A percentile compares a stretch with the other conserved stretches of the same genome.
These are phyloP conservation scores for Mirza zaza DNA, from an alignment of 2,113 vertebrate genomes.

Conservation along the genomic window DNA sequence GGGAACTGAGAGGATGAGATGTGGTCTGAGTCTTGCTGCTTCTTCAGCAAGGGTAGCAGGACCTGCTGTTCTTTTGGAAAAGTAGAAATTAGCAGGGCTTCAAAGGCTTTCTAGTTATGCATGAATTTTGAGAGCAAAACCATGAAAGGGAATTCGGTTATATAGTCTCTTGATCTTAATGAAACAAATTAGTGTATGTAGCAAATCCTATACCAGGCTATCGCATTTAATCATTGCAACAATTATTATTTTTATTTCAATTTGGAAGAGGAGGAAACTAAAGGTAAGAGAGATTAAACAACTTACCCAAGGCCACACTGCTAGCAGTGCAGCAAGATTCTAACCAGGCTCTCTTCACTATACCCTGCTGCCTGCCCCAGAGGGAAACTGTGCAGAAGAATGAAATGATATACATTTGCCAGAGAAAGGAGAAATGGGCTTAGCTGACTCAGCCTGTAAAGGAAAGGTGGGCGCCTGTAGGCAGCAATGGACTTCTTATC, in stretches of 20 bases:
- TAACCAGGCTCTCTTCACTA: background rate
- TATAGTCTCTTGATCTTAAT: background rate
- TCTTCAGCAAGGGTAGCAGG: background rate
- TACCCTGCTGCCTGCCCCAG: background rate
- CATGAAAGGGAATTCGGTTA: conserved; percentile 14
- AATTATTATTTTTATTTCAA: background rate
- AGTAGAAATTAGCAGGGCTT: background rate
- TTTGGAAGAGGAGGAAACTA: conserved; percentile 5
- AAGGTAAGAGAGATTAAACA: background rate
- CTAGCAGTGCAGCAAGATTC: background rate
- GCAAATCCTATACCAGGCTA: background rate
- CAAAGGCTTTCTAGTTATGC: background rate
- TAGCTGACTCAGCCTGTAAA: background rate
- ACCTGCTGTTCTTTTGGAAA: background rate
- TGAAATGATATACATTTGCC: background rate
- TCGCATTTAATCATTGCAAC: background rate
- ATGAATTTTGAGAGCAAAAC: conserved; percentile 22
- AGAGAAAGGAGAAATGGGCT: conserved; percentile 7
- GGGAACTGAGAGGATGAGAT: background rate
- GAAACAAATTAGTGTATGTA: background rate
- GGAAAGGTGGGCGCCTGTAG: background rate
- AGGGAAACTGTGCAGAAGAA: background rate
- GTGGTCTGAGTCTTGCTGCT: background rate
- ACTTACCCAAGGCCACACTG: background rate
- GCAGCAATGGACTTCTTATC: background rate